Conservation (phyloP, 1,140 invertebrate genomes). For the Aporrectodea caliginosa region DNA sequence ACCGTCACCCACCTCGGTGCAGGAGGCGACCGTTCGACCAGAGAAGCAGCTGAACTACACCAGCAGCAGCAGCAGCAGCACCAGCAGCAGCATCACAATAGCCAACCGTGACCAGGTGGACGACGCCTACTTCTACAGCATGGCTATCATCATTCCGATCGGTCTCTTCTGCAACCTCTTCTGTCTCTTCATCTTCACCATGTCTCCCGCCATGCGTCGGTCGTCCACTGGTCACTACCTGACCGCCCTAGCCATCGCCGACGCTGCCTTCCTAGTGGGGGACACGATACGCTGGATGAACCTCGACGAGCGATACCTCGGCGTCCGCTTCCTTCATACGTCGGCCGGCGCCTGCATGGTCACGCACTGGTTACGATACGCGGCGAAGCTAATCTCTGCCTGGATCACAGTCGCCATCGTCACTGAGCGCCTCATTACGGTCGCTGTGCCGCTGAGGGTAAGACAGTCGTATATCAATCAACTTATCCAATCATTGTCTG, state of each 20-base stretch:
- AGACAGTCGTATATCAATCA: not conserved
- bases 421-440: constrained; percentile 27
- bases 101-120: not conserved
- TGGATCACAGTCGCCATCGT: constrained; percentile 33
- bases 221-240: constrained; percentile 29
- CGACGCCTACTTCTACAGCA: not conserved
- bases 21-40: no score
- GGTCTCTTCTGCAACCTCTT: constrained; percentile 17
- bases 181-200: constrained; percentile 14
- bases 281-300: constrained; percentile 20
- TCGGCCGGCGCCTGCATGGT: not conserved
- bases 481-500: not conserved
- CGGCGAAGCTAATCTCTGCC: constrained; percentile 24
- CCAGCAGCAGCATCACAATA: not conserved
- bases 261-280: constrained; percentile 16
- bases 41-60: no score
- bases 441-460: constrained; percentile 20
- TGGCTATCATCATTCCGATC: not conserved
- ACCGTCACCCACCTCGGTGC: no score
- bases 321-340: constrained; percentile 22
- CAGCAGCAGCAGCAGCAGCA: no score
- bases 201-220: constrained; percentile 11
- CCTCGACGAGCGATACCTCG: not conserved
- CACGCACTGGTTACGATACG: constrained; percentile 16
- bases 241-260: constrained; percentile 16